Percentiles rank a stretch among this genome's conserved stretches.
Conservation (phyloP, 1,140 invertebrate species). For the Aricia agestis region DNA sequence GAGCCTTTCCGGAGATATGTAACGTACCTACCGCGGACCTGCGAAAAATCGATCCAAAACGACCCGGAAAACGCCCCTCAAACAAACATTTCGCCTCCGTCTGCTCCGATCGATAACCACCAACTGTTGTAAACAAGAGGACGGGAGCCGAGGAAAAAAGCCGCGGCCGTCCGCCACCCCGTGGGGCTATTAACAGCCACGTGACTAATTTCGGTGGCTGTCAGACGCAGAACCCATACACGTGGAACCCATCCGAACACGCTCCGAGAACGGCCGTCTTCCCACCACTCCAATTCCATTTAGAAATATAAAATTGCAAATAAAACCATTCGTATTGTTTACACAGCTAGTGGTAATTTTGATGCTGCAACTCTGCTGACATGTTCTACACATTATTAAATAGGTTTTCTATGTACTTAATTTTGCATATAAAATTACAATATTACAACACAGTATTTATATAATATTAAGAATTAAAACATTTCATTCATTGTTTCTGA, state of each 20-base stretch:
- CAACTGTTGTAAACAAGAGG: conserved; percentile 66
- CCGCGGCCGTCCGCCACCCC: conserved; percentile 42
- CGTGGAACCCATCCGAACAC: conserved; percentile 38
- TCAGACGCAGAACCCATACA: conserved; percentile 50
- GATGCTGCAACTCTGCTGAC: too few relatives aligned
- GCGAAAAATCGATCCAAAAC: conserved; percentile 61
- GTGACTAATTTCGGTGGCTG: conserved; percentile 69
- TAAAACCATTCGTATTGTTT: neutral
- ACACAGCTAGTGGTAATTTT: neutral
- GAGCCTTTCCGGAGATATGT: conserved; percentile 45
- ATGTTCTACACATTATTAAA: too few relatives aligned
- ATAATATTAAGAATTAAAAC: too few relatives aligned
- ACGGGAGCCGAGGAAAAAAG: conserved; percentile 55
- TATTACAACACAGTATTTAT: too few relatives aligned
- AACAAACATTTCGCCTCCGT: conserved; percentile 52
- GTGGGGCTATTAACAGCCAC: conserved; percentile 60
- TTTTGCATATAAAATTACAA: too few relatives aligned
- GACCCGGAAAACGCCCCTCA: conserved; percentile 47
- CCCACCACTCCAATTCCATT: neutral
- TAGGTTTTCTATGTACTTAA: too few relatives aligned
- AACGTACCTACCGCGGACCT: conserved; percentile 32
- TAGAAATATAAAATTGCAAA: neutral
- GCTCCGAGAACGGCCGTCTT: conserved; percentile 20
- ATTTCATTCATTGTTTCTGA: too few relatives aligned
- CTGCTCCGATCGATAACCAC: conserved; percentile 63